Evolutionary conservation across 2,113 vertebrate genomes (phyloP), one percentile per base, ranked within the genome.

Genomic region (Cynoglossus semilaevis): DNA sequence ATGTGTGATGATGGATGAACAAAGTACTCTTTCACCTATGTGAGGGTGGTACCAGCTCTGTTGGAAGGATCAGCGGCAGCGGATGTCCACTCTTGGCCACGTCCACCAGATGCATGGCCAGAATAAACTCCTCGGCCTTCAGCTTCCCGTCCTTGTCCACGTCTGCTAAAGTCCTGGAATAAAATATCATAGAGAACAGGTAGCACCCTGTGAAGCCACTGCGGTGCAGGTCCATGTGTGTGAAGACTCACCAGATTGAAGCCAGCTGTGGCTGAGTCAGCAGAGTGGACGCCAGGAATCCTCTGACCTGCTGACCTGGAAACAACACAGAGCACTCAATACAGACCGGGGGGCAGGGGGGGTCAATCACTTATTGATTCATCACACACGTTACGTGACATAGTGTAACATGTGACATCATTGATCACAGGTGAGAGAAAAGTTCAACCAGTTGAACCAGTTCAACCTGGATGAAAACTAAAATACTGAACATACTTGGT

Each of bases 51-150:
- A 98, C 81, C 9, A 99, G 87, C 19, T 98, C 95, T 1, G 76
- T 81, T 67, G 96, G 95, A 66, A 99, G 90, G 0, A 91, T 91
- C 15, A 94, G 88, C 0, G 97, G 95, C 49, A 99, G 85, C 0
- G 93, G 90, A 50, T 95, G 94, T 44, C 95, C 94, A 0, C 74
- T 86, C 85, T 88, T 97, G 58, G 94, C 94, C 91, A 96, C 87
- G 61, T 99, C 97, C 0, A 95, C 96, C 29, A 99, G 91, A 63
- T 99, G 95, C 97, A 98, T 98, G 0, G 96, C 96, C 70, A 99
- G 85, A 66, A 98, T 94, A 82, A 98, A 98, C 87, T 99, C 97
- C n/a, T 99, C 97, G 0, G 93, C 95, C 70, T 87, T 95, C 15
- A 99, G 87, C 69, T 98, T 97, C 14, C 97, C 97, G 2, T 99